Evolutionary conservation across 2,113 vertebrate species (phyloP).

Genomic region (Chaetops frenatus): DNA sequence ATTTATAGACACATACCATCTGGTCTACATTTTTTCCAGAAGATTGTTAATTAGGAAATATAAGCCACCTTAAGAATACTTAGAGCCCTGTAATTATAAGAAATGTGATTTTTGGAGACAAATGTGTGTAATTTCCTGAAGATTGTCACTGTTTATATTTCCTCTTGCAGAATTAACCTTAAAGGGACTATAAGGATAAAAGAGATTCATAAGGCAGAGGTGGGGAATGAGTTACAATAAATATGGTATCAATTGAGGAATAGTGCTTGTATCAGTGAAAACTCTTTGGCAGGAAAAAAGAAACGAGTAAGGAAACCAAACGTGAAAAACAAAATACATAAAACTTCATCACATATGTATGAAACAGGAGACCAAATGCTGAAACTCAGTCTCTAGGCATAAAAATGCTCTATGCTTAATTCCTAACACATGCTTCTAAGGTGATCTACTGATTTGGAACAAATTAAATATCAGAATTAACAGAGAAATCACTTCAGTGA

Average conservation of each 20-base stretch:
- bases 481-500: background rate
- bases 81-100: slow-evolving; percentile 4
- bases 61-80: slow-evolving; percentile 34
- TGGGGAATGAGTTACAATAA: background rate
- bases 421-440: background rate
- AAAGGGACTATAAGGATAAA: background rate
- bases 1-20: slow-evolving; percentile 57
- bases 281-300: background rate
- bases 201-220: background rate
- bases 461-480: background rate
- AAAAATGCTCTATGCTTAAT: background rate
- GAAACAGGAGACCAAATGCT: background rate
- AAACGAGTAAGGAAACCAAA: background rate
- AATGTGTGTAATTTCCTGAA: slow-evolving; percentile 6
- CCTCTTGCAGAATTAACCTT: slow-evolving; percentile 32
- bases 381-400: background rate
- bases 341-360: background rate
- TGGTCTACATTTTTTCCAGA: slow-evolving; percentile 35
- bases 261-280: background rate
- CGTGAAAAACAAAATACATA: accelerated
- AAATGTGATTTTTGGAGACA: slow-evolving; percentile 40
- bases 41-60: slow-evolving; percentile 54
- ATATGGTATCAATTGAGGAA: background rate
- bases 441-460: background rate
- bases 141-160: background rate